Percentiles rank a stretch among this genome's conserved stretches.
phyloP scores from a whole-genome alignment of 2,113 vertebrate species.

The Larimichthys polyactis region DNA sequence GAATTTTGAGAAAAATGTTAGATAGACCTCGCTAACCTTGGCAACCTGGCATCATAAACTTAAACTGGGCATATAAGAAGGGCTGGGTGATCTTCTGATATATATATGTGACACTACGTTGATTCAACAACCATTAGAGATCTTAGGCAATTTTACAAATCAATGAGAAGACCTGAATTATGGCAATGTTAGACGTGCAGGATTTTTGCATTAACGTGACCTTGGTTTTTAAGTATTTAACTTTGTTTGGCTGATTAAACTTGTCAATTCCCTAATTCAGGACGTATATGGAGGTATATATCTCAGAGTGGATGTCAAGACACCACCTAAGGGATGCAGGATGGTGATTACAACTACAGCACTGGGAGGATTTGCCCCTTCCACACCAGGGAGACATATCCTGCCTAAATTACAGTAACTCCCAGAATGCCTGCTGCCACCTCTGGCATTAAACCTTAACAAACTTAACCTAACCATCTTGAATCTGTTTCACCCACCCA shows the following conservation, averaged over 20 bases:
- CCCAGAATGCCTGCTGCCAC: background rate
- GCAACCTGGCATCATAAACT: background rate
- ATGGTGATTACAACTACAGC: background rate
- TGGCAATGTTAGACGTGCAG: background rate
- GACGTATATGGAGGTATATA: background rate
- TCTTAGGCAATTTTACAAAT: background rate
- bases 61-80: background rate
- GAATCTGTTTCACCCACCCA: no score
- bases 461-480: background rate
- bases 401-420: background rate
- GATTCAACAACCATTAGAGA: no score
- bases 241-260: background rate
- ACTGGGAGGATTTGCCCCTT: background rate
- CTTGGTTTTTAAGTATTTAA: background rate
- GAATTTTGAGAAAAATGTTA: no score
- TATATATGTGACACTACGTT: no score
- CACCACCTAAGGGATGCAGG: no score
- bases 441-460: background rate
- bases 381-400: background rate
- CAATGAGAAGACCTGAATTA: background rate
- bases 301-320: background rate
- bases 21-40: constrained; percentile 10
- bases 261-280: background rate
- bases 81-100: no score
- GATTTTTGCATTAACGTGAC: background rate